These are phyloP conservation scores for Euleptes europaea DNA, from an alignment of 2,113 vertebrate species.

Conservation along the genomic window DNA sequence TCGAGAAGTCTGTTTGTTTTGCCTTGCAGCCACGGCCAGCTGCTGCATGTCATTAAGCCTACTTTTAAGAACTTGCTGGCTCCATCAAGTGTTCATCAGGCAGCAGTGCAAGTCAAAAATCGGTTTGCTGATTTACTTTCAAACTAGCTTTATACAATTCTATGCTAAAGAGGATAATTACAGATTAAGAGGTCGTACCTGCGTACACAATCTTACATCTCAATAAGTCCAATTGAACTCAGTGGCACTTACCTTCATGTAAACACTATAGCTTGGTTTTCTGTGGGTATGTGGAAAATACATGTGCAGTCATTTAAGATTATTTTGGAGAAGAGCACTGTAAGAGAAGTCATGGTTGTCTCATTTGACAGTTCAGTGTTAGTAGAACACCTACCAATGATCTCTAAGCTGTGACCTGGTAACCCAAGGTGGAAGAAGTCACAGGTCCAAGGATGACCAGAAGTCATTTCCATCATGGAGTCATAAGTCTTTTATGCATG, in stretches of 20 bases:
- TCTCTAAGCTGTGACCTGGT: not conserved
- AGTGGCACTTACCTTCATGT: too few species aligned
- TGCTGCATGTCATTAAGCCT: constrained; percentile 8
- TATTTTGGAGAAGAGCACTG: not conserved
- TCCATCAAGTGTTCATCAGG: constrained; percentile 61
- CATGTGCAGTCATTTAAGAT: not conserved
- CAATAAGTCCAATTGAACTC: too few species aligned
- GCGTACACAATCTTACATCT: too few species aligned
- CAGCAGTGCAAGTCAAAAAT: constrained; percentile 42
- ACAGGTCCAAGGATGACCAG: not conserved
- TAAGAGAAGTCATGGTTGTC: not conserved
- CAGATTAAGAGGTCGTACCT: not conserved
- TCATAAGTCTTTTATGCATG: too few species aligned
- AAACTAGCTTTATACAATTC: not conserved
- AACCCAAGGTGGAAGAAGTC: not conserved
- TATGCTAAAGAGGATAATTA: constrained; percentile 22
- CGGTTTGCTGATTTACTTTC: not conserved
- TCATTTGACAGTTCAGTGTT: not conserved
- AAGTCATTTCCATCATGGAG: not conserved
- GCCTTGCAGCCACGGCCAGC: not conserved
- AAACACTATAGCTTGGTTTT: too few species aligned
- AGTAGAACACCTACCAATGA: not conserved
- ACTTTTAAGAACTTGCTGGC: constrained; percentile 55
- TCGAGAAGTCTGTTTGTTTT: not conserved
- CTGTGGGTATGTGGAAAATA: not conserved